Conservation (phyloP, 2,113 vertebrate species). For the Pomatostomus ruficeps region DNA sequence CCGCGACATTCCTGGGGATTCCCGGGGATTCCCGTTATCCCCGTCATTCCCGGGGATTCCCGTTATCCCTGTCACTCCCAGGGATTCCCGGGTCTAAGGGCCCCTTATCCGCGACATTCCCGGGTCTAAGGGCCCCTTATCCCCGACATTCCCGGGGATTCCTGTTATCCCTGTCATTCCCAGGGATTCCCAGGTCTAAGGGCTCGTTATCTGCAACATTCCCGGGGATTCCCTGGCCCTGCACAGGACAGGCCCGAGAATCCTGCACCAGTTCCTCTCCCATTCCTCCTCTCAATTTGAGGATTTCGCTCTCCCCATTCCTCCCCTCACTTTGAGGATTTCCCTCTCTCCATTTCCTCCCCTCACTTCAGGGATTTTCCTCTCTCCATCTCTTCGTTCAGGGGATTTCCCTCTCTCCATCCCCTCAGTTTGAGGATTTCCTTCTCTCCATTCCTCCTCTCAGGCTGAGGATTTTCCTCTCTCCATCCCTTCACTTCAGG, state of each 20-base stretch:
- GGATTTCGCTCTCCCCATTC: background rate
- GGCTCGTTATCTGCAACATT: too few relatives aligned
- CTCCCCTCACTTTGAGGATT: background rate
- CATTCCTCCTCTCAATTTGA: rapidly evolving
- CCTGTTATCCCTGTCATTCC: rapidly evolving
- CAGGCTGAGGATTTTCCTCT: background rate
- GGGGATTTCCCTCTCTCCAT: too few relatives aligned
- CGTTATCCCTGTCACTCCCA: too few relatives aligned
- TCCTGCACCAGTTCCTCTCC: background rate
- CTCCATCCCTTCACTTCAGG: background rate
- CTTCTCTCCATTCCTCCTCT: background rate
- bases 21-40: too few relatives aligned
- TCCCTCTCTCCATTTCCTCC: background rate
- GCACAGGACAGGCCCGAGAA: background rate
- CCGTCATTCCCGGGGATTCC: too few relatives aligned
- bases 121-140: background rate
- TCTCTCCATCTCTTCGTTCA: background rate
- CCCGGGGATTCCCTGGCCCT: background rate
- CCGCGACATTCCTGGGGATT: rapidly evolving
- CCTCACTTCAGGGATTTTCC: background rate
- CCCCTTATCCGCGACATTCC: rapidly evolving
- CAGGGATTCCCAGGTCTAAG: background rate
- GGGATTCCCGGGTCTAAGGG: constrained; percentile 66
- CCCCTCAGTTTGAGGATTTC: background rate
- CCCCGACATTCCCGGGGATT: too few relatives aligned